Evolutionary conservation across 2,797 vertebrate genomes (phyloP), one percentile per base, ranked within the genome.

Genomic region (Natrix natrix): DNA sequence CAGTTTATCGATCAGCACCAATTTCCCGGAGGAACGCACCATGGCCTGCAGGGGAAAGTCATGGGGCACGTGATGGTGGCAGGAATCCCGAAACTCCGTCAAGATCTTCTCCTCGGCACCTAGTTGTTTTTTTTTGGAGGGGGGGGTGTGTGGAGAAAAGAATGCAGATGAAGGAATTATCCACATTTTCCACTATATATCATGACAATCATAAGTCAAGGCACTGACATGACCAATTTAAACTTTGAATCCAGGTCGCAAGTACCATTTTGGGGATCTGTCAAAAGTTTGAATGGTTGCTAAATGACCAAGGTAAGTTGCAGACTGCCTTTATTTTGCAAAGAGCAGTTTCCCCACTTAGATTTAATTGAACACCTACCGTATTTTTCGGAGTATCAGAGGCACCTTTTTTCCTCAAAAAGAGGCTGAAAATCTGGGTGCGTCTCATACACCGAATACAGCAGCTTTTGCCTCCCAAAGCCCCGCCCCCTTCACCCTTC

Each of bases 21-120:
- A 95, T 93, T 99, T 99, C 7, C 99, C 99, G 1, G 99, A 99
- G 11, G 99, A 99, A 86, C 99, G 98, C 95, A 99, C 99, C 96
- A 99, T 98, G 52, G 99, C 99, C 97, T 99, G 99, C 90, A 99
- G 98, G 94, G 99, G 99, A 96, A 99, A 99, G 97, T 99, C 99
- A 37, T 92, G 96, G 28, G 98, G 97, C 63, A 99, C 98, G 74
- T 97, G 52, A 86, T 99, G 98, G 96, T 98, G 98, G 22, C 99
- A 99, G 32, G 98, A 98, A 69, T 98, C 97, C 56, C 99, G 97
- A 92, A 99, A 97, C 95, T 99, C 99, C 0, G 98, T 97, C 92
- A 99, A 96, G 56, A 99, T 99, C 98, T 99, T 99, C 97, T 99
- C 99, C 96, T 99, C 99, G 0, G 99, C 99, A 55, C 99, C 99